Percentiles rank a stretch among this genome's conserved stretches.
Conservation (phyloP, 2,797 vertebrate species). For the Thaleichthys pacificus region DNA sequence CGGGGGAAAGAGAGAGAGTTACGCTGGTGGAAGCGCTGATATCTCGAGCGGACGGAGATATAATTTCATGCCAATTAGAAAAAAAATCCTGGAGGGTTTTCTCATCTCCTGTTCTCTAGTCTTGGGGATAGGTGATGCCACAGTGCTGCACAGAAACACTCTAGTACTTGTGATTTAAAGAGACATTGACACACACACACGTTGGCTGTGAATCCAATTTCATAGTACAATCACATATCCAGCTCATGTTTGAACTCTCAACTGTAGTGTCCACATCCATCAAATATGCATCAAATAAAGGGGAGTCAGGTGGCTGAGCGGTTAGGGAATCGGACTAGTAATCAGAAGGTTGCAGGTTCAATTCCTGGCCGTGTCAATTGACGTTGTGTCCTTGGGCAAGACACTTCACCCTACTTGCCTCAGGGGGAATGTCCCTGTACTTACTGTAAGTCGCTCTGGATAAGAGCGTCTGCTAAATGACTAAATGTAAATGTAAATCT, state of each 20-base stretch:
- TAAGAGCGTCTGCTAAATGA: too few species aligned
- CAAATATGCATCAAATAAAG: too few species aligned
- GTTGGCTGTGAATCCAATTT: conserved; percentile 43
- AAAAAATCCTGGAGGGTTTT: conserved; percentile 79
- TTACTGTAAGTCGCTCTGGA: too few species aligned
- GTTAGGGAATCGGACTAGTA: too few species aligned
- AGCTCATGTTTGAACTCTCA: neutral
- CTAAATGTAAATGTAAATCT: too few species aligned
- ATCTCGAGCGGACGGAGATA: conserved; percentile 81
- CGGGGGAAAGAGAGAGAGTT: conserved; percentile 63
- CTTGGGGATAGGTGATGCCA: conserved; percentile 78
- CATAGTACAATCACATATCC: conserved; percentile 8
- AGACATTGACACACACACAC: conserved; percentile 59
- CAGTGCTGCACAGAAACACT: conserved; percentile 67
- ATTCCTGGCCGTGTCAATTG: too few species aligned
- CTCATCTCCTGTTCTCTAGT: conserved; percentile 69
- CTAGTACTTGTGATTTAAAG: conserved; percentile 68
- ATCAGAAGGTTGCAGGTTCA: too few species aligned
- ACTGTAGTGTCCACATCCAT: neutral
- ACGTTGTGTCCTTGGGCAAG: too few species aligned
- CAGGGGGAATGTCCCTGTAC: too few species aligned
- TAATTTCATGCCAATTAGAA: conserved; percentile 85
- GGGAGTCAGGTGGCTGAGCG: too few species aligned
- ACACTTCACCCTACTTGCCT: too few species aligned
- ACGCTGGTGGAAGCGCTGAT: conserved; percentile 66